Base-by-base conservation (phyloP, 2,888 invertebrate genomes). In the Craniophora ligustri region DNA sequence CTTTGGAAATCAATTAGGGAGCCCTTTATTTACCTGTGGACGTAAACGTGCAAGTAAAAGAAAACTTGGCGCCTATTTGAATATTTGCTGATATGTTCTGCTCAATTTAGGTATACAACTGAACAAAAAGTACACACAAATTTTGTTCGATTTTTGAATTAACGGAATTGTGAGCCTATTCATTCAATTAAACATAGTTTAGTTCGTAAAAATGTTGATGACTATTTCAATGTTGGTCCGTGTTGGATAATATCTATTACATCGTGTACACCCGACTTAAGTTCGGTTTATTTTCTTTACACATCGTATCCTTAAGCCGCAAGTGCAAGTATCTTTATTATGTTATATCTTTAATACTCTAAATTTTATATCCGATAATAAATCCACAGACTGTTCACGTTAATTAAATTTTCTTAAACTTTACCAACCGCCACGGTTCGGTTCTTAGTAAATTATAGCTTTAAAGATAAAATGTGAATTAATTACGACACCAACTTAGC, bases 331-430 rank as follows among this genome's bases (percentile, higher is more conserved):
- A 78, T n/a, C n/a, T n/a, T n/a, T n/a, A n/a, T n/a, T n/a, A n/a
- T n/a, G n/a, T n/a, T n/a, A n/a, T 82, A 82, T 79, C 75, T 72
- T 64, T 69, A 71, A 76, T 76, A 77, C 79, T 80, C 54, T 15
- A 79, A 78, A 79, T 79, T 84, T 83, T 78, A 84, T 78, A 72
- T 60, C 51, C 62, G 77, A 81, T 82, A 78, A 76, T 82, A 82
- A 82, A 83, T 82, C 72, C 72, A 72, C 72, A 64, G 73, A 74
- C 65, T 67, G 76, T 71, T 62, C 53, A 44, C 74, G 72, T 80
- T 84, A 81, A 84, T 84, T 82, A 82, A 82, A 83, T 80, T 81
- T 79, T 61, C 72, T 78, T 72, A 76, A 75, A 79, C 69, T 65
- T n/a, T 72, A 62, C 55, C 50, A 42, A 62, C 42, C 42, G 46